Evolutionary conservation across 2,113 vertebrate genomes (phyloP).

Genomic region (Neolamprologus toae): DNA sequence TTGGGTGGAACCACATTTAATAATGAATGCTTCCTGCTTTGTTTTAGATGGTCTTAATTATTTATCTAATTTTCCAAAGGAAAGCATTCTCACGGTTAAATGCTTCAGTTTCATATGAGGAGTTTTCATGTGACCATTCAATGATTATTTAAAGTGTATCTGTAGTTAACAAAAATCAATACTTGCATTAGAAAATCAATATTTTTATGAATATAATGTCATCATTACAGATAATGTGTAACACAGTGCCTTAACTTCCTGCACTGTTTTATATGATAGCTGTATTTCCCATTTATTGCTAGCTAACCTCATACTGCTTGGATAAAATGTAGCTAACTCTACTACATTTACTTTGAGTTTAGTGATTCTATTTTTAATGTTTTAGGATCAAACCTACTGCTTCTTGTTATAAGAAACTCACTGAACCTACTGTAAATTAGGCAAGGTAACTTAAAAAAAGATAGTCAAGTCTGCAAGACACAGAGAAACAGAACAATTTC

Average conservation of each 20-base stretch:
- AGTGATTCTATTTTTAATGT: neutral
- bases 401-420: neutral
- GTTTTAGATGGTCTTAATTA: neutral
- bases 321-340: neutral
- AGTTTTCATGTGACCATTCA: neutral
- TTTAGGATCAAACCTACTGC: neutral
- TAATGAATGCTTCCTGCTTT: neutral
- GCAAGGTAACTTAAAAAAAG: neutral
- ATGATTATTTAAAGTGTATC: neutral
- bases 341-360: neutral
- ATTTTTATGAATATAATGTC: neutral
- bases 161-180: neutral
- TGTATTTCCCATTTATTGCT: conserved; percentile 2
- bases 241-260: neutral
- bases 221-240: neutral
- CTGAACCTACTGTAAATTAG: neutral
- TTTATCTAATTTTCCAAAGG: neutral
- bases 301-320: neutral
- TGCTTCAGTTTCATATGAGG: neutral
- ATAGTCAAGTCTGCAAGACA: neutral
- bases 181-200: neutral
- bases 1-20: neutral
- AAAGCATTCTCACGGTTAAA: neutral
- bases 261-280: neutral
- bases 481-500: neutral